Percentiles rank a stretch among this genome's conserved stretches.
phyloP scores from a whole-genome alignment of 2,113 vertebrate genomes.

The Mesitornis unicolor region DNA sequence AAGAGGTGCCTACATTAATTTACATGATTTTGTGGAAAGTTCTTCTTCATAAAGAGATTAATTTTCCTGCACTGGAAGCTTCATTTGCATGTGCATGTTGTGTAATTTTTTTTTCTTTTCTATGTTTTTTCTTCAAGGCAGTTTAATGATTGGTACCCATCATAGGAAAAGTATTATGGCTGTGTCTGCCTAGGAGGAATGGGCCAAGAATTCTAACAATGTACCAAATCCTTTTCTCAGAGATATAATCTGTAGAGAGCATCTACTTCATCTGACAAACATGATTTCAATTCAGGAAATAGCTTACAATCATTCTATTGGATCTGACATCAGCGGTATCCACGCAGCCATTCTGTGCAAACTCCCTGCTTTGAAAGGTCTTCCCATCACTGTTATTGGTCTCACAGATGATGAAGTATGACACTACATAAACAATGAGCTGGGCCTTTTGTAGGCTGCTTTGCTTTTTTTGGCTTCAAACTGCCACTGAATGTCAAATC shows the following conservation, averaged over 20 bases:
- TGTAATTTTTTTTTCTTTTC: background rate
- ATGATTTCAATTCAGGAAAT: conserved; percentile 84
- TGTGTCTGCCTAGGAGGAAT: conserved; percentile 19
- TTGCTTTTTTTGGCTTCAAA: conserved; percentile 86
- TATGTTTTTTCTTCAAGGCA: background rate
- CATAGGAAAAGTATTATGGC: background rate
- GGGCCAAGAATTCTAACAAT: conserved; percentile 43
- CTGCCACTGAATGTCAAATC: conserved; percentile 91
- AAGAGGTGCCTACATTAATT: conserved; percentile 20
- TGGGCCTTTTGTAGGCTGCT: conserved; percentile 85
- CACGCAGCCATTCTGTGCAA: conserved; percentile 79
- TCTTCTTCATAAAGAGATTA: background rate
- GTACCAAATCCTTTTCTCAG: conserved; percentile 69
- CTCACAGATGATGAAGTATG: conserved; percentile 93
- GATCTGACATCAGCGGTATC: conserved; percentile 87
- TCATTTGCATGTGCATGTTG: conserved; percentile 12
- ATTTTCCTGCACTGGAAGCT: background rate
- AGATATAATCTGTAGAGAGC: conserved; percentile 76
- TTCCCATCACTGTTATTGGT: conserved; percentile 87
- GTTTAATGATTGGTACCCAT: background rate
- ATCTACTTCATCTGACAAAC: conserved; percentile 75
- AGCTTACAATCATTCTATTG: conserved; percentile 82
- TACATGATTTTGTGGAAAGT: background rate
- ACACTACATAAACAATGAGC: conserved; percentile 98
- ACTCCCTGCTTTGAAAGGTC: conserved; percentile 84